Conservation (phyloP, 2,888 invertebrate genomes). For the Drosophila dives region DNA sequence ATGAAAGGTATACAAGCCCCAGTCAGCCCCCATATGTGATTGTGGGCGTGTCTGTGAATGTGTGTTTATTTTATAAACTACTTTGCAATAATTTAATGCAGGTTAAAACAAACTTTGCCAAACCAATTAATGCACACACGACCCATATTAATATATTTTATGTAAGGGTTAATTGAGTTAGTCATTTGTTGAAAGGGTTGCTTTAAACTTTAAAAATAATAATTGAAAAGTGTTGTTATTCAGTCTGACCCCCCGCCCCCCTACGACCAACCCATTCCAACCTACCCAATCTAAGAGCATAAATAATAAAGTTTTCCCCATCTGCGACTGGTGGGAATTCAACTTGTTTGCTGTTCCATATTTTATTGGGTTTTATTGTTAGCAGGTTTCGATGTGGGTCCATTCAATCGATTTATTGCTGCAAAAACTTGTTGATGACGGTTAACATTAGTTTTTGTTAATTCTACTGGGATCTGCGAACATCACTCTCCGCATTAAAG, state of each 20-base stretch:
- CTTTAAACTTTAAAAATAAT: conserved; percentile 15
- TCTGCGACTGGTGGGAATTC: conserved; percentile 30
- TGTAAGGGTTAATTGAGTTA: conserved; percentile 37
- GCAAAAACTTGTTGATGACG: conserved; percentile 13
- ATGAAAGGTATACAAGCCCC: conserved; percentile 40
- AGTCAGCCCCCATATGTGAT: background rate
- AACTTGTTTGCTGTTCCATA: conserved; percentile 21
- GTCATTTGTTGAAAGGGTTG: conserved; percentile 28
- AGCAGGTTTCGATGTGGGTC: conserved; percentile 12
- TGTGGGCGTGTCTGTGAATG: conserved; percentile 1
- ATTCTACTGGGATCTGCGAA: conserved; percentile 9
- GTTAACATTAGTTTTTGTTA: background rate
- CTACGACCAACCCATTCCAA: too few relatives aligned
- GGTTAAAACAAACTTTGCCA: conserved; percentile 19
- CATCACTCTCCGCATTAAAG: background rate
- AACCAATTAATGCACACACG: conserved; percentile 41
- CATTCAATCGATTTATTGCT: conserved; percentile 10
- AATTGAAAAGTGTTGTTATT: conserved; percentile 1
- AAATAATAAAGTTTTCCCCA: conserved; percentile 36
- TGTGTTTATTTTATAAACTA: conserved; percentile 7
- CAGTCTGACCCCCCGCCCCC: background rate
- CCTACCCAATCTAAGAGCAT: background rate
- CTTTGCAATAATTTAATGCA: conserved; percentile 22
- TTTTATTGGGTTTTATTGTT: conserved; percentile 41
- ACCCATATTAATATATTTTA: conserved; percentile 22